phyloP scores from a whole-genome alignment of 2,797 vertebrate species.

The Merluccius polli region DNA sequence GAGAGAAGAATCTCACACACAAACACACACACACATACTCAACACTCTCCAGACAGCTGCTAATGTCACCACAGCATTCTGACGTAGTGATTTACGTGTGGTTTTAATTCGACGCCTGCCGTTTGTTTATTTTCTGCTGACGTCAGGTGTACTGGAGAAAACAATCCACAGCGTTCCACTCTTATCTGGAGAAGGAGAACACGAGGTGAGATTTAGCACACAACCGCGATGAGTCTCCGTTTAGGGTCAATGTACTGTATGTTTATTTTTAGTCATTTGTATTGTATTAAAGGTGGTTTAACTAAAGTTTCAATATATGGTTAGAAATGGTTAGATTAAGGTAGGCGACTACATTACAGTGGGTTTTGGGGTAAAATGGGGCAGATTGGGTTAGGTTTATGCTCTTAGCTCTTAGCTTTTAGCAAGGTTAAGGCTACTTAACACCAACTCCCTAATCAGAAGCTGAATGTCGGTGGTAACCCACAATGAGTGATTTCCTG shows the following conservation, averaged over 20 bases:
- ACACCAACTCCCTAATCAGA: background rate
- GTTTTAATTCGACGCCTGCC: constrained; percentile 12
- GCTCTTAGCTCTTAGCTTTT: background rate
- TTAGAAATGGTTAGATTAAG: no score
- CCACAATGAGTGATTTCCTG: background rate
- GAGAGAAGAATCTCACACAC: background rate
- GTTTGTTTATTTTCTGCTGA: constrained; percentile 30
- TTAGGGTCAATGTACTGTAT: background rate
- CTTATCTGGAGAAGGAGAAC: constrained; percentile 75
- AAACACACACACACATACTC: background rate
- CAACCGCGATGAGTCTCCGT: background rate
- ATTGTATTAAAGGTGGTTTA: background rate
- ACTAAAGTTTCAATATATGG: no score
- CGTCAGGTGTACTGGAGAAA: constrained; percentile 81
- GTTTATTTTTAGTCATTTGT: background rate
- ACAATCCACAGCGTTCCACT: constrained; percentile 67
- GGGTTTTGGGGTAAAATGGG: background rate
- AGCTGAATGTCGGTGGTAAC: background rate
- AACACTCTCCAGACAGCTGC: background rate
- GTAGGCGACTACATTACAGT: no score
- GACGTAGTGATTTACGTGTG: background rate
- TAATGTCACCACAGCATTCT: background rate
- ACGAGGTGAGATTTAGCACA: constrained; percentile 74
- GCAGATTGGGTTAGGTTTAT: background rate
- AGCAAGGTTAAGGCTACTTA: background rate